These are phyloP conservation scores for Drosophila ohnishii DNA, from an alignment of 1,140 invertebrate species.

Conservation along the genomic window DNA sequence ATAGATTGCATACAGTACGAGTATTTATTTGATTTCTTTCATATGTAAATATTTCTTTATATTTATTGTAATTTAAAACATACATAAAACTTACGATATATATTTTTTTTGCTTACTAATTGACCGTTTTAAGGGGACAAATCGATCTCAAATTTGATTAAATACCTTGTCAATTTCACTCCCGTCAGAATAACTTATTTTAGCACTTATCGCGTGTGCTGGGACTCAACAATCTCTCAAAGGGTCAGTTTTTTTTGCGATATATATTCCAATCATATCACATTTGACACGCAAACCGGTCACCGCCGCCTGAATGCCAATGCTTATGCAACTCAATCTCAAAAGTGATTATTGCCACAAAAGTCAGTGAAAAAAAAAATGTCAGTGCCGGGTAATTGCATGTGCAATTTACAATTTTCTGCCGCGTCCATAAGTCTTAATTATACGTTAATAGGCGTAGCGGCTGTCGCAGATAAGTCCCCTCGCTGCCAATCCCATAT, in stretches of 20 bases:
- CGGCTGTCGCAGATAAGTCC: constrained; percentile 27
- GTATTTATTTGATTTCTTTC: background rate
- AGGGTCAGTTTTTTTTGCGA: constrained; percentile 7
- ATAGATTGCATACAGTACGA: background rate
- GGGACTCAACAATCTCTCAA: background rate
- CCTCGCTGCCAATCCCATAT: background rate
- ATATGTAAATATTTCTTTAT: background rate
- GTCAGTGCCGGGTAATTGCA: constrained; percentile 34
- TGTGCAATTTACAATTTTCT: constrained; percentile 43
- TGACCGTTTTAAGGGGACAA: background rate
- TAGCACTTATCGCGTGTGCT: background rate
- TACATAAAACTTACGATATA: background rate
- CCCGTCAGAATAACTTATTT: constrained; percentile 18
- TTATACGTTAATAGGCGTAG: constrained; percentile 37
- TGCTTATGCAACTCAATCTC: constrained; percentile 39
- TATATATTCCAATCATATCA: constrained; percentile 29
- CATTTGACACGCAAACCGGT: constrained; percentile 44
- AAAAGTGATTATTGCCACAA: constrained; percentile 13
- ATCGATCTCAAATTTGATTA: background rate
- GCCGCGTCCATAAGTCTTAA: constrained; percentile 33
- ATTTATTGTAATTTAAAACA: background rate
- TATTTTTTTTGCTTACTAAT: background rate
- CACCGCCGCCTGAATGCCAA: background rate
- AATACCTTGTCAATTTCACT: constrained; percentile 3
- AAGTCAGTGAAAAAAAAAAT: constrained; percentile 14